Base-by-base conservation (phyloP, 2,888 invertebrate genomes). In the Dicyrtoma fusca region DNA sequence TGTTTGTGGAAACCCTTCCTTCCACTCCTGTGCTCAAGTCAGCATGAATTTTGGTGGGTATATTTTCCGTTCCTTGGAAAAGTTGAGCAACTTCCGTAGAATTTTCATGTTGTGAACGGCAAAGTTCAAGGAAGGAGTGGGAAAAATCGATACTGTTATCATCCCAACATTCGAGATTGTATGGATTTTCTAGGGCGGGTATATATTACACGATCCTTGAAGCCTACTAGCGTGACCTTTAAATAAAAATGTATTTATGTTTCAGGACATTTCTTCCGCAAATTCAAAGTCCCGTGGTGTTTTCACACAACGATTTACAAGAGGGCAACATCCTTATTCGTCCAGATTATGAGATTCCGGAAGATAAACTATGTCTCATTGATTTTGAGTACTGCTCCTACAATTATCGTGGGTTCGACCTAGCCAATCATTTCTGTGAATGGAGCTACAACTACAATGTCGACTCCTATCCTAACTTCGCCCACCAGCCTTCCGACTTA, bases 341-440 rank as follows among this genome's bases (percentile, higher is more conserved):
- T 55, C 85, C 86, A 77, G 86, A 85, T 59, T 81, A 82, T 65
- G 80, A 81, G 59, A 75, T 79, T 19, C 74, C 77, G 75, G 81
- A 84, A 79, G 82, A 84, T 79, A 77, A 79, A 64, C 84, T 94
- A 44, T 90, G 92, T 17, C 86, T 94, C 34, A 94, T 94, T 82
- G 97, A 97, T 83, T 97, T 94, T 83, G 96, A 97, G 84, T 97
- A 96, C 83, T 95, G 95, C 84, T 92, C 95, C 0, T 97, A 97
- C 84, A 96, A 97, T 83, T 93, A 93, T 83, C 87, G 96, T 65
- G 95, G 91, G 0, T 97, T 95, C 84, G 97, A 97, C 84, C 86
- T 97, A 64, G 96, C 96, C 2, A 97, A 97, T 84, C 97, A 97
- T 82, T 95, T 97, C 83, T 87, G 92, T 76, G 97, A 97, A 83